These are phyloP conservation scores for Ancistrus triradiatus DNA, from an alignment of 2,113 vertebrate genomes.

Conservation along the genomic window DNA sequence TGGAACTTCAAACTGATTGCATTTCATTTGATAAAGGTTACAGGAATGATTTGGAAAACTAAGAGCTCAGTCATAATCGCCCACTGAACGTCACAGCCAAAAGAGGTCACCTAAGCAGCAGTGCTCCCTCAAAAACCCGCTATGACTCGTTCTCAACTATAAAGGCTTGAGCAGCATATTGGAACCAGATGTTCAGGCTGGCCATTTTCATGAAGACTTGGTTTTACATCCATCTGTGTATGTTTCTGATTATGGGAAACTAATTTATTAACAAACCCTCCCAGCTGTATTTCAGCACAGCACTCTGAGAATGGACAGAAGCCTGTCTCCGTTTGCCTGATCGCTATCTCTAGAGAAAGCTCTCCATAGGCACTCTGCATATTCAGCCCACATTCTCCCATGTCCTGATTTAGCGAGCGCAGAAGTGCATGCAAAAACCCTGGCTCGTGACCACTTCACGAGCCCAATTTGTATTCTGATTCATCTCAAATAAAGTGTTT, in stretches of 20 bases:
- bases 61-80: slow-evolving; percentile 33
- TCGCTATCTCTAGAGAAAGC: slow-evolving; percentile 35
- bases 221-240: slow-evolving; percentile 46
- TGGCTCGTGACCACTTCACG: slow-evolving; percentile 5
- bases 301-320: slow-evolving; percentile 21
- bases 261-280: slow-evolving; percentile 54
- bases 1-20: slow-evolving; percentile 37
- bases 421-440: neutral
- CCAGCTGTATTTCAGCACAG: slow-evolving; percentile 45
- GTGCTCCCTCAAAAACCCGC: slow-evolving; percentile 23
- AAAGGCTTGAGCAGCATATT: slow-evolving; percentile 58
- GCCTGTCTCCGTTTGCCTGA: slow-evolving; percentile 30
- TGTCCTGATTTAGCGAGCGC: slow-evolving; percentile 28
- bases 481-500: neutral
- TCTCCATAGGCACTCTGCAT: slow-evolving; percentile 22
- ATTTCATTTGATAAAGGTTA: slow-evolving; percentile 42
- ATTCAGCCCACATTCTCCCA: slow-evolving; percentile 19
- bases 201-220: slow-evolving; percentile 52
- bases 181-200: slow-evolving; percentile 64
- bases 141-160: slow-evolving; percentile 48
- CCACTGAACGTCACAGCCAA: slow-evolving; percentile 38
- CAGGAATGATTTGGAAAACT: slow-evolving; percentile 32
- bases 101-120: slow-evolving; percentile 40
- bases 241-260: slow-evolving; percentile 55
- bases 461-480: neutral